phyloP scores from a whole-genome alignment of 2,113 vertebrate genomes.

The Arvicanthis niloticus region DNA sequence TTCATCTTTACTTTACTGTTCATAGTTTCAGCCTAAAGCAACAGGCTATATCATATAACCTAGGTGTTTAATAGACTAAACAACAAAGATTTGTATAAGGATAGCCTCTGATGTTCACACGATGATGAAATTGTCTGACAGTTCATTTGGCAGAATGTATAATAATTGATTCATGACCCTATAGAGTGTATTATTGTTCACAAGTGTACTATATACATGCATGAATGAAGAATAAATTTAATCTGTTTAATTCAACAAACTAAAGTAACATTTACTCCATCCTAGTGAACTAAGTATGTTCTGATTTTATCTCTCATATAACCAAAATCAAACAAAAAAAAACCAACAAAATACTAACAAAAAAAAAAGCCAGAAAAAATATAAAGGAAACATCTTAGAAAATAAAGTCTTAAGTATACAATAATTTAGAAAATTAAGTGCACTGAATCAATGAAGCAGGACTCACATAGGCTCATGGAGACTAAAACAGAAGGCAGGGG shows the following conservation, averaged over 20 bases:
- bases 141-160: neutral
- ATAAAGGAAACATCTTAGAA: neutral
- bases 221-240: neutral
- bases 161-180: neutral
- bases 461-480: neutral
- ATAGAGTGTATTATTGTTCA: neutral
- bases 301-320: neutral
- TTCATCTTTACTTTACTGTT: neutral
- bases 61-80: neutral
- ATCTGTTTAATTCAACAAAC: neutral
- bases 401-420: neutral
- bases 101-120: neutral
- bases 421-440: neutral
- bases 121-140: neutral
- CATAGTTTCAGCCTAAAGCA: neutral
- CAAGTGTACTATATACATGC: neutral
- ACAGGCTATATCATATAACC: neutral
- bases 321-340: neutral
- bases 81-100: neutral
- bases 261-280: neutral
- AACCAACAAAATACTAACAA: neutral
- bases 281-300: neutral
- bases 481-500: neutral
- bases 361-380: neutral
- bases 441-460: neutral